phyloP scores from a whole-genome alignment of 2,797 vertebrate species.

The Setipinna tenuifilis region DNA sequence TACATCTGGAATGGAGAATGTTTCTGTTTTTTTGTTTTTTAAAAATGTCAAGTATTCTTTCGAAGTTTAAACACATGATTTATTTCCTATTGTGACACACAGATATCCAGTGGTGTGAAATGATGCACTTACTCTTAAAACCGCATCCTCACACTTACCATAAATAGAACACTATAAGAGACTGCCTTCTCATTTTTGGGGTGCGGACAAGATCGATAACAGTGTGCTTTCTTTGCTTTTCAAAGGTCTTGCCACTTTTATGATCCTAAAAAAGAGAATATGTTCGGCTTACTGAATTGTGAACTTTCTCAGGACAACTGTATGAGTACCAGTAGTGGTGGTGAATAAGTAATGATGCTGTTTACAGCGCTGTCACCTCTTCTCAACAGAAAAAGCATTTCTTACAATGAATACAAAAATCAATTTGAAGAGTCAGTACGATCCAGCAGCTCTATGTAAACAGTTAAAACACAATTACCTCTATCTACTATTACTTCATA shows the following conservation, averaged over 20 bases:
- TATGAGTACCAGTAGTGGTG: not conserved
- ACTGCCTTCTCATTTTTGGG: conserved; percentile 70
- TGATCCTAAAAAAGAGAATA: conserved; percentile 50
- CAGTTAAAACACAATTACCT: no score
- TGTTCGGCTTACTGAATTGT: not conserved
- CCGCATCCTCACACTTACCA: conserved; percentile 61
- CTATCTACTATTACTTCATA: no score
- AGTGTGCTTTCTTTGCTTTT: conserved; percentile 55
- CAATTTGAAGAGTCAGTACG: no score
- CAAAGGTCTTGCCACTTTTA: conserved; percentile 39
- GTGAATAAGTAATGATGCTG: not conserved
- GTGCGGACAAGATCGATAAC: conserved; percentile 70
- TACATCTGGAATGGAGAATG: not conserved
- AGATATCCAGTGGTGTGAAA: not conserved
- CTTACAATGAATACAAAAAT: not conserved
- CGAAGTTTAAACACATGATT: not conserved
- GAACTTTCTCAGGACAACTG: not conserved
- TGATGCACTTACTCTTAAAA: not conserved
- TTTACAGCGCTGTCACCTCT: not conserved
- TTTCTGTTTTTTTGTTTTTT: not conserved
- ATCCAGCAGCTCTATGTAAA: no score
- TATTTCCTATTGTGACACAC: not conserved
- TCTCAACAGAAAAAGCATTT: no score
- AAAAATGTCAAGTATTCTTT: not conserved
- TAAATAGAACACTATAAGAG: conserved; percentile 71